Evolutionary conservation across 2,113 vertebrate species (phyloP).

Genomic region (Dromiciops gliroides): DNA sequence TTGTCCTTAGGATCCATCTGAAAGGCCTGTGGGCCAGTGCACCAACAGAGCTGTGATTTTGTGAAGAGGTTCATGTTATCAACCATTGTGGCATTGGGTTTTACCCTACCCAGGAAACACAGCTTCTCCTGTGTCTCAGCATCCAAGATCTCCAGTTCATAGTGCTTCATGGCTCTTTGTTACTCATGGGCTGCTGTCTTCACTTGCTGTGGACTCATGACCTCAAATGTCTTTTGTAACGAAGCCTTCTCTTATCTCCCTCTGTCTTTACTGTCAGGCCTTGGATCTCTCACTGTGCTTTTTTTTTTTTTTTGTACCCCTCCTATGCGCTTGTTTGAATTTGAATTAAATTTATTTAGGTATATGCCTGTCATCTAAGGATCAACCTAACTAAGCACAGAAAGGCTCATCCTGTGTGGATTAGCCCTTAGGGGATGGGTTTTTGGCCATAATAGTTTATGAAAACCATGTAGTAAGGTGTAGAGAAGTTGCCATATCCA

Average conservation of each 20-base stretch:
- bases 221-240: not conserved
- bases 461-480: not conserved
- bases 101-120: constrained; percentile 97
- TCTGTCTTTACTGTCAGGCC: not conserved
- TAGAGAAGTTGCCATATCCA: not conserved
- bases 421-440: not conserved
- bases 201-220: not conserved
- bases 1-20: not conserved
- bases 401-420: constrained; percentile 2
- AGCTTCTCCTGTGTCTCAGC: constrained; percentile 95
- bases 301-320: not conserved
- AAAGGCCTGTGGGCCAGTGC: not conserved
- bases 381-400: not conserved
- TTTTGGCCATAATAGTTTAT: not conserved
- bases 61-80: constrained; percentile 96
- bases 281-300: not conserved
- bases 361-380: not conserved
- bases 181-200: not conserved
- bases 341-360: not conserved
- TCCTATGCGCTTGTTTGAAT: not conserved
- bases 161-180: constrained; percentile 68
- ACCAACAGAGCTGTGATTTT: constrained; percentile 68
- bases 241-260: not conserved
- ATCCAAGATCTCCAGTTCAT: constrained; percentile 98
- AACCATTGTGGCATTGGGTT: constrained; percentile 92